These are phyloP conservation scores for Mandrillus leucophaeus DNA, from an alignment of 2,113 vertebrate genomes.

Conservation along the genomic window DNA sequence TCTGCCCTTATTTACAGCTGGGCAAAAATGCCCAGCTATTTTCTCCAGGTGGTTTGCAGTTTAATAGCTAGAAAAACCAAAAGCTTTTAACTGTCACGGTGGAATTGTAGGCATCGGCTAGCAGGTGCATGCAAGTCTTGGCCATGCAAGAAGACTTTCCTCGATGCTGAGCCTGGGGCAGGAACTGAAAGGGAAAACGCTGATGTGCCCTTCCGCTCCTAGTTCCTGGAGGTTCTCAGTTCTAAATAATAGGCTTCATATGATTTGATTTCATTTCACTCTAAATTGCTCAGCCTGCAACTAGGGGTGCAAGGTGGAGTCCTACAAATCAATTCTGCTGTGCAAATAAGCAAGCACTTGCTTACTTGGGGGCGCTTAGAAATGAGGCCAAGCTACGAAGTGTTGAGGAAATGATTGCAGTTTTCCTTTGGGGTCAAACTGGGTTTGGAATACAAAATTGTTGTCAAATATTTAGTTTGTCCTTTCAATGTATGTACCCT, in stretches of 20 bases:
- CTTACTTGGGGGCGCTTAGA: not conserved
- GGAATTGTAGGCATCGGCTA: not conserved
- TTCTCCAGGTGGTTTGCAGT: not conserved
- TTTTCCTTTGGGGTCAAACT: slow-evolving; percentile 31
- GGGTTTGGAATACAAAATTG: not conserved
- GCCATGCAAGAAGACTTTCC: not conserved
- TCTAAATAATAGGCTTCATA: not conserved
- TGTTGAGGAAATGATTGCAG: not conserved
- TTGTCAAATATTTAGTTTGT: slow-evolving; percentile 3
- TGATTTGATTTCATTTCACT: slow-evolving; percentile 27
- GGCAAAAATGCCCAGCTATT: not conserved
- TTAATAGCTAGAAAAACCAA: slow-evolving; percentile 34
- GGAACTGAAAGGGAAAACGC: not conserved
- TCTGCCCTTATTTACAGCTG: not conserved
- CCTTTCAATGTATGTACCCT: not conserved
- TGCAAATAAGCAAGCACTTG: not conserved
- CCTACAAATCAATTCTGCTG: not conserved
- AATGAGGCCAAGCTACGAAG: not conserved
- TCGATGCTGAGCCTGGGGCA: not conserved
- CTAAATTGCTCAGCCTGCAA: slow-evolving; percentile 6
- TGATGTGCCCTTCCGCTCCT: not conserved
- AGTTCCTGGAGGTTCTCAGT: not conserved
- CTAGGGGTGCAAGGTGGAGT: not conserved
- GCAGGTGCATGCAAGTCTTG: not conserved
- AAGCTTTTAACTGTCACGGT: not conserved